Conservation (phyloP, 2,888 invertebrate genomes). For the Zeuzera pyrina region DNA sequence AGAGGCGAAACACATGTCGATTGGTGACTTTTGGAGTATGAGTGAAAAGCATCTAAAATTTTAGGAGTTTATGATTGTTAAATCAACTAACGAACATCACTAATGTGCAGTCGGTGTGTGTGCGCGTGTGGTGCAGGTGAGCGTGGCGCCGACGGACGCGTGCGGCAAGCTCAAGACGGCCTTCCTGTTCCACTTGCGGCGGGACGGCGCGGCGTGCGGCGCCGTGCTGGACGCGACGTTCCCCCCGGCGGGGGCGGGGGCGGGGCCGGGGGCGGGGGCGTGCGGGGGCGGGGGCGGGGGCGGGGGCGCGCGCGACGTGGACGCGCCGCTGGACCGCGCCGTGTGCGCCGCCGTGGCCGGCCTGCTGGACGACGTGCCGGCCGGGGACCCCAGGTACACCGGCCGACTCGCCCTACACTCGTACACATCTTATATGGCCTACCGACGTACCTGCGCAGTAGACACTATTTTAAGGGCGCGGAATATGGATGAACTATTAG, state of each 20-base stretch:
- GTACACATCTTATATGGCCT: too few species aligned
- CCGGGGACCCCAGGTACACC: constrained; percentile 87
- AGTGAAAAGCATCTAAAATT: too few species aligned
- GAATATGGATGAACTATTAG: too few species aligned
- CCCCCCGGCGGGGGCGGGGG: constrained; percentile 32
- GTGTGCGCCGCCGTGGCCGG: constrained; percentile 77
- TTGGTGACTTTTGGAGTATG: too few species aligned
- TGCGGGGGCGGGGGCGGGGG: constrained; percentile 46
- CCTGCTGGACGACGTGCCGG: constrained; percentile 89
- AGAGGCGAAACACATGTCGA: too few species aligned
- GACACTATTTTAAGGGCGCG: too few species aligned
- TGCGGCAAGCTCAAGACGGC: constrained; percentile 79
- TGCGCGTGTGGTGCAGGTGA: constrained; percentile 38
- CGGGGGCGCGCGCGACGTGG: constrained; percentile 47
- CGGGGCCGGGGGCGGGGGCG: constrained; percentile 36
- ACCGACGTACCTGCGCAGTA: too few species aligned
- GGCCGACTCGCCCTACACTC: too few species aligned
- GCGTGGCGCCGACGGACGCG: constrained; percentile 41
- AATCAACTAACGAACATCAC: too few species aligned
- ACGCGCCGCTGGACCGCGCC: constrained; percentile 48
- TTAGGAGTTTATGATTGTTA: too few species aligned
- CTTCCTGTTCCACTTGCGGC: constrained; percentile 82
- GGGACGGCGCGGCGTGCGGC: constrained; percentile 37
- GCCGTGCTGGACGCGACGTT: constrained; percentile 35
- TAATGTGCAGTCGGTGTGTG: too few species aligned